A percentile compares a stretch with the other conserved stretches of the same genome.
phyloP scores from a whole-genome alignment of 2,888 invertebrate genomes.

The Drosophila subsilvestris region DNA sequence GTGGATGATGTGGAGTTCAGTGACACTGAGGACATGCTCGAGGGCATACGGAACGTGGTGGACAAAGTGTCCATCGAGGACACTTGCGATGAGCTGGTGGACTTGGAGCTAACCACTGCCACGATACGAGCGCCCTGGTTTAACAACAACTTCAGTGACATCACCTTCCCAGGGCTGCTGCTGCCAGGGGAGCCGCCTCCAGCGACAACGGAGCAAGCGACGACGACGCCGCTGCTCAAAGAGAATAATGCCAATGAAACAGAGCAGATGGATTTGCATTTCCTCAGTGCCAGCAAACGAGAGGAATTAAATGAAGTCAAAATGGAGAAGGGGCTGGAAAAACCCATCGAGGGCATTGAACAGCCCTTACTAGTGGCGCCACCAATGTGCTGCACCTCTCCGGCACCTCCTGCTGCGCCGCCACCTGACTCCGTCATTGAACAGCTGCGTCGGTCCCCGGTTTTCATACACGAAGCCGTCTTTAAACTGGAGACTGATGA shows the following conservation, averaged over 20 bases:
- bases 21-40: constrained; percentile 94
- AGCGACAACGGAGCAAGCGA: constrained; percentile 6
- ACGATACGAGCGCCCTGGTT: constrained; percentile 78
- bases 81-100: constrained; percentile 83
- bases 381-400: constrained; percentile 42
- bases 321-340: constrained; percentile 13
- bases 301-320: constrained; percentile 23
- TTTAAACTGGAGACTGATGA: constrained; percentile 60
- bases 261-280: constrained; percentile 50
- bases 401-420: constrained; percentile 26
- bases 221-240: constrained; percentile 14
- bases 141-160: constrained; percentile 73
- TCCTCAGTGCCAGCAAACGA: constrained; percentile 37
- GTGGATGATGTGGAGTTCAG: constrained; percentile 88
- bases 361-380: constrained; percentile 38
- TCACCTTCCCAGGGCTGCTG: constrained; percentile 69
- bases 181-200: constrained; percentile 67
- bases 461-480: constrained; percentile 45
- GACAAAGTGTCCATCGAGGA: constrained; percentile 85
- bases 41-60: constrained; percentile 92
- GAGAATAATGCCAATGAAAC: neutral
- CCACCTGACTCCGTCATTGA: constrained; percentile 52
- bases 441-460: constrained; percentile 59
- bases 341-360: constrained; percentile 10
- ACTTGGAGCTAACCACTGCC: constrained; percentile 76